These are phyloP conservation scores for Microtus oregoni DNA, from an alignment of 2,113 vertebrate species.

Conservation along the genomic window DNA sequence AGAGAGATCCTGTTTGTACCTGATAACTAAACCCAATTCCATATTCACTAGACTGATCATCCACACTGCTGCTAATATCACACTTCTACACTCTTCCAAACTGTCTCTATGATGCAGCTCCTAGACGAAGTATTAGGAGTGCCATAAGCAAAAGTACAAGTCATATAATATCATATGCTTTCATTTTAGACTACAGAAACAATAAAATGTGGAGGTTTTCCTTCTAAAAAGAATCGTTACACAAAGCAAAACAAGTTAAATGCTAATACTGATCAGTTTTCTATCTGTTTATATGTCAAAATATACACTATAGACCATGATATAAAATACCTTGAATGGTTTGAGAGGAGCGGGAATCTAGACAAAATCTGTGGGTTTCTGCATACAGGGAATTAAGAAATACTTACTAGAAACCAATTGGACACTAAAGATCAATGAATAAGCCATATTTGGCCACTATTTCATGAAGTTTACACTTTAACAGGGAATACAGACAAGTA, in stretches of 20 bases:
- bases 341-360: conserved; percentile 48
- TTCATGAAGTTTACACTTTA: conserved; percentile 19
- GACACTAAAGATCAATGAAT: conserved; percentile 50
- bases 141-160: conserved; percentile 15
- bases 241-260: neutral
- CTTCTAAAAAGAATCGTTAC: conserved; percentile 41
- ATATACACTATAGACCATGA: conserved; percentile 35
- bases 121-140: conserved; percentile 24
- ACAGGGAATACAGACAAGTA: conserved; percentile 33
- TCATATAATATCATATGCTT: neutral
- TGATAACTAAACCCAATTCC: conserved; percentile 22
- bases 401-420: conserved; percentile 33
- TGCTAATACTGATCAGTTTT: conserved; percentile 31
- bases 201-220: neutral
- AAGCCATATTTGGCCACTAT: neutral
- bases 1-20: conserved; percentile 28
- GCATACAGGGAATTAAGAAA: conserved; percentile 15
- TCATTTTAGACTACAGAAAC: conserved; percentile 55
- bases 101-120: conserved; percentile 40
- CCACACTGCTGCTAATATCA: neutral
- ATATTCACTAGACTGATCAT: conserved; percentile 20
- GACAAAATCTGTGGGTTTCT: conserved; percentile 5
- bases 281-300: conserved; percentile 47
- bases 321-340: conserved; percentile 47
- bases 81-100: neutral